Base-by-base conservation (phyloP, 2,888 invertebrate species). In the Aromia moschata region DNA sequence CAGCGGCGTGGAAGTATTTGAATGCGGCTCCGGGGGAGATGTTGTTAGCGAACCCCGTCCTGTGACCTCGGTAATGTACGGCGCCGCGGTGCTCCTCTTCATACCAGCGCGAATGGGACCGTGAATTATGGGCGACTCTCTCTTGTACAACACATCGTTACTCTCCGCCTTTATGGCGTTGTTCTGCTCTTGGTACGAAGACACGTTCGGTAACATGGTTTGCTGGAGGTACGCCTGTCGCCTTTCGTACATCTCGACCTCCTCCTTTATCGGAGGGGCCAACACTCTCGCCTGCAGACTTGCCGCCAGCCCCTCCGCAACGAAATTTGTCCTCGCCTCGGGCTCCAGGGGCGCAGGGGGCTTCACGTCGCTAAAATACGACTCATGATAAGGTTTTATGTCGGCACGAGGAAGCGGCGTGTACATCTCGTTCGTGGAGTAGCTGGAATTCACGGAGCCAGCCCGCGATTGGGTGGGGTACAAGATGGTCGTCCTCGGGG, bases 201-300 rank as follows among this genome's bases (percentile, higher is more conserved):
- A 64, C 45, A 69, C 65, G 43, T 67, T 68, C 15, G 68, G 59
- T 30, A 70, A 55, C 49, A 68, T 57, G 11, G 43, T 56, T 36
- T 72, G 79, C 76, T 65, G 80, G 74, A 60, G 44, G 76, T 77
- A 59, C 70, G 77, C 60, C 67, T 79, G 67, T 57, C 74, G 47
- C 43, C 66, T 52, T 12, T 65, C 67, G 25, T 71, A 72, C 36
- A 62, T 63, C 4, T 72, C 72, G 1, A 66, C 62, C 86, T 80
- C 80, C 68, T 81, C 80, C 64, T 80, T 81, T 30, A 80, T 79
- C 14, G 75, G 77, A 15, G 77, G 76, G 10, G 67, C 77, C 53
- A 93, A 83, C 68, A 93, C 90, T 69, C 92, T 86, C 58, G 91
- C 91, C 77, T 93, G 93, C 64, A 93, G 80, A 54, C 92, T 92